Percentiles rank a stretch among this genome's conserved stretches.
phyloP scores from a whole-genome alignment of 2,113 vertebrate genomes.

The Pelusios castaneus region DNA sequence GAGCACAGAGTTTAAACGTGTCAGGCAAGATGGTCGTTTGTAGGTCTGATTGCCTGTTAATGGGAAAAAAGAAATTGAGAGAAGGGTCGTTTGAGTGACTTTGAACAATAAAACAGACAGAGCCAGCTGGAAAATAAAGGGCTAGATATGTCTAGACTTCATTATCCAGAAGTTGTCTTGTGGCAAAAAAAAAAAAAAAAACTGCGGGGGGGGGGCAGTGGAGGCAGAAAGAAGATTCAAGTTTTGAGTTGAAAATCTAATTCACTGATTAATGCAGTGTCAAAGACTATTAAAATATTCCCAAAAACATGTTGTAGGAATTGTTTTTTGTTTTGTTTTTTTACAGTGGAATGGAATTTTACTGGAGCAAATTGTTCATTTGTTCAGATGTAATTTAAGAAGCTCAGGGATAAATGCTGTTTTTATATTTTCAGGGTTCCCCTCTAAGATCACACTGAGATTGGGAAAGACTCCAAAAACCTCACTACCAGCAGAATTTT shows the following conservation, averaged over 20 bases:
- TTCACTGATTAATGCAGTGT: constrained; percentile 14
- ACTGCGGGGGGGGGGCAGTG: too few species aligned
- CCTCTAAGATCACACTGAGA: constrained; percentile 24
- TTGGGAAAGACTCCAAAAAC: constrained; percentile 52
- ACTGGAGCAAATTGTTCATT: constrained; percentile 52
- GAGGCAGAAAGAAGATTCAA: background rate
- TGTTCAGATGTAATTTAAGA: constrained; percentile 50
- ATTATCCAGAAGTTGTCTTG: background rate
- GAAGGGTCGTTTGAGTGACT: background rate
- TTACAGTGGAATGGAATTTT: constrained; percentile 38
- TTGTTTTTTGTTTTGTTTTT: too few species aligned
- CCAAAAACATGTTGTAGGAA: background rate
- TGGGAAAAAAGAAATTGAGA: background rate
- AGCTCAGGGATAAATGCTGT: constrained; percentile 24
- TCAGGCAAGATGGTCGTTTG: background rate
- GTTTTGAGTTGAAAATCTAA: constrained; percentile 3
- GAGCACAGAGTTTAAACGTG: background rate
- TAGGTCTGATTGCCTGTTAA: constrained; percentile 12
- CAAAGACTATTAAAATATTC: constrained; percentile 34
- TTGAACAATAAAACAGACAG: background rate
- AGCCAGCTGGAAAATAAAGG: background rate
- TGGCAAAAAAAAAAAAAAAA: background rate
- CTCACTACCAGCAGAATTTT: background rate
- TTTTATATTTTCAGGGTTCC: background rate
- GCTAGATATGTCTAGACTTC: background rate